phyloP scores from a whole-genome alignment of 2,113 vertebrate genomes.

The Labrus mixtus region DNA sequence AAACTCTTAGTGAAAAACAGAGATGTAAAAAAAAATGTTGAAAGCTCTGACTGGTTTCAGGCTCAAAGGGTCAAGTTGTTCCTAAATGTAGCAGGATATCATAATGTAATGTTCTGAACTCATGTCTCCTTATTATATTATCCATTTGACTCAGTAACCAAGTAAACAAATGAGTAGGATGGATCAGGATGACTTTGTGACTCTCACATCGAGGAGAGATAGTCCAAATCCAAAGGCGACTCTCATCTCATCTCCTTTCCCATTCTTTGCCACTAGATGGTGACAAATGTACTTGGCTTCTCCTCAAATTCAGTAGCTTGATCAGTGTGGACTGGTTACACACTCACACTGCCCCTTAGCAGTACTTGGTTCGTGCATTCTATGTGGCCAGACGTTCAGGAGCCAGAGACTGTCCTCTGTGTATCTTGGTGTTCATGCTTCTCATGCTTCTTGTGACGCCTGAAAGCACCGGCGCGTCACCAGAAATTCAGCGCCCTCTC shows the following conservation, averaged over 20 bases:
- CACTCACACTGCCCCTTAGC: slow-evolving; percentile 19
- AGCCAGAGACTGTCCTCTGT: slow-evolving; percentile 69
- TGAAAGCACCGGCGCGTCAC: slow-evolving; percentile 55
- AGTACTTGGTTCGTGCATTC: slow-evolving; percentile 35
- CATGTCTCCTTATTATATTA: not conserved
- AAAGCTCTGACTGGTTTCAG: not conserved
- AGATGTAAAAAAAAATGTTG: slow-evolving; percentile 4
- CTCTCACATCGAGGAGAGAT: not conserved
- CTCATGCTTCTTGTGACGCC: slow-evolving; percentile 54
- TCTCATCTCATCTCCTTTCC: not conserved
- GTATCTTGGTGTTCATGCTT: slow-evolving; percentile 65
- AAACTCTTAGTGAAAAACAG: not conserved
- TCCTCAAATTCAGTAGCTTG: slow-evolving; percentile 19
- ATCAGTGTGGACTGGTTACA: slow-evolving; percentile 20
- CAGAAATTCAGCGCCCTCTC: slow-evolving; percentile 38
- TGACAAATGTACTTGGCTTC: slow-evolving; percentile 53
- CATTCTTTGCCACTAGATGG: slow-evolving; percentile 68
- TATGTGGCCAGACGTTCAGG: slow-evolving; percentile 68
- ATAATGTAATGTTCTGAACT: slow-evolving; percentile 4
- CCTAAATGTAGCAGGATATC: slow-evolving; percentile 3
- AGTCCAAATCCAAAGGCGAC: not conserved
- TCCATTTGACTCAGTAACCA: not conserved
- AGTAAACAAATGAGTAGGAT: slow-evolving; percentile 6
- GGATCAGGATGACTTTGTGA: not conserved
- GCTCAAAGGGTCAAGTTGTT: not conserved